Evolutionary conservation across 2,888 invertebrate genomes (phyloP).

Genomic region (Rotaria sp.): DNA sequence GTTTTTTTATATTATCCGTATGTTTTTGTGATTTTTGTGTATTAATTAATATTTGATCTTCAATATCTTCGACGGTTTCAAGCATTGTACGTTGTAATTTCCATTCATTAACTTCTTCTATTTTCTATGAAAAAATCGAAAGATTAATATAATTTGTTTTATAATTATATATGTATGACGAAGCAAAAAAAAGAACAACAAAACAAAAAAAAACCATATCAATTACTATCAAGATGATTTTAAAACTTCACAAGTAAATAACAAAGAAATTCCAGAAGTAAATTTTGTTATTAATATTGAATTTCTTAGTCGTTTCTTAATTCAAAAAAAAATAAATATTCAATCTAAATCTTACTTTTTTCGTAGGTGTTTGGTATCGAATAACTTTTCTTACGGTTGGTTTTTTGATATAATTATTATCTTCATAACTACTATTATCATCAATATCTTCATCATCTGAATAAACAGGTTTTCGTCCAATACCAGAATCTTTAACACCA

Average conservation of each 20-base stretch:
- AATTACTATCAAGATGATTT: too few species aligned
- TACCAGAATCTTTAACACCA: slow-evolving; percentile 42
- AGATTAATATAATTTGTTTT: too few species aligned
- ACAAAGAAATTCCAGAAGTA: too few species aligned
- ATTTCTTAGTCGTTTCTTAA: too few species aligned
- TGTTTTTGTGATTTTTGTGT: neutral
- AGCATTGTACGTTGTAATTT: neutral
- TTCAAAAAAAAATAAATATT: neutral
- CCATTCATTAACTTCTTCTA: neutral
- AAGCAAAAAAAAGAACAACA: neutral
- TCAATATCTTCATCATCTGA: neutral
- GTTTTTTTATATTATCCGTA: neutral
- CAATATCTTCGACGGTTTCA: neutral
- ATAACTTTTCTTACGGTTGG: neutral
- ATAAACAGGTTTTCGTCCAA: slow-evolving; percentile 14
- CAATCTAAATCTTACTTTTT: neutral
- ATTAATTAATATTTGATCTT: neutral
- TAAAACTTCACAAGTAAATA: too few species aligned
- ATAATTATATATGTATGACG: too few species aligned
- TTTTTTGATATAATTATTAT: neutral
- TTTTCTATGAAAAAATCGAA: neutral
- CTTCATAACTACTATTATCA: neutral
- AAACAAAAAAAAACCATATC: neutral
- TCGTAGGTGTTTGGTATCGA: neutral
- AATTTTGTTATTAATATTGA: too few species aligned